These are phyloP conservation scores for Cosmorhoe ocellata DNA, from an alignment of 2,888 invertebrate species.

Conservation along the genomic window DNA sequence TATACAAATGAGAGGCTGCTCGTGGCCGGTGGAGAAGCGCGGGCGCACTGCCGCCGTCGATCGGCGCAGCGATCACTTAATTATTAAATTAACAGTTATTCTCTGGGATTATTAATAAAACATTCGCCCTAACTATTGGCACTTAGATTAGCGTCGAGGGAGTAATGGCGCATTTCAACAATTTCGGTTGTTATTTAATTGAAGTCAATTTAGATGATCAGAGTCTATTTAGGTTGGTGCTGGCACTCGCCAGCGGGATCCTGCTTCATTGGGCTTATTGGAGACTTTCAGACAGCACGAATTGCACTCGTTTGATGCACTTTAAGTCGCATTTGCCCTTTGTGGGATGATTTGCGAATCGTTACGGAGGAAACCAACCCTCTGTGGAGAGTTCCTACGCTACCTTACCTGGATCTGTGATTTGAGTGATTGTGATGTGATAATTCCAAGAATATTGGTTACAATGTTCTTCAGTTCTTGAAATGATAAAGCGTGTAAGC, in stretches of 20 bases:
- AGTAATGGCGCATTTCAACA: constrained; percentile 82
- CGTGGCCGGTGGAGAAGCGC: constrained; percentile 38
- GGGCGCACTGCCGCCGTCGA: constrained; percentile 60
- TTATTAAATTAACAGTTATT: constrained; percentile 79
- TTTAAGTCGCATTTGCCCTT: constrained; percentile 70
- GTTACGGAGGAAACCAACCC: constrained; percentile 41
- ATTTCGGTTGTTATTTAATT: constrained; percentile 83
- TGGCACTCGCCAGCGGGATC: constrained; percentile 80
- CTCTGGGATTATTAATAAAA: constrained; percentile 78
- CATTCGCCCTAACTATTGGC: constrained; percentile 81
- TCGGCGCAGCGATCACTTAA: constrained; percentile 66
- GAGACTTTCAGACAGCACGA: constrained; percentile 82
- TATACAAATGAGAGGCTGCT: constrained; percentile 20
- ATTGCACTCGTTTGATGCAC: constrained; percentile 80
- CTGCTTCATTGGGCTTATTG: constrained; percentile 83
- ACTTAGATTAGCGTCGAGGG: constrained; percentile 82
- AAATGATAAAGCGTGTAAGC: constrained; percentile 29
- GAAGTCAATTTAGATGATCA: constrained; percentile 83
- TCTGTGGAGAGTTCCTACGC: not conserved
- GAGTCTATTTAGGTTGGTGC: constrained; percentile 83
- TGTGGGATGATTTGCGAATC: constrained; percentile 43
- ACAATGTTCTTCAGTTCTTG: constrained; percentile 12
- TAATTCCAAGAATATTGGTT: constrained; percentile 3
- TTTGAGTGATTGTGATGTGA: constrained; percentile 18
- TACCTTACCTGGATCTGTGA: constrained; percentile 5